Evolutionary conservation across 1,140 invertebrate species (phyloP).

Genomic region (Pararge aegeria): DNA sequence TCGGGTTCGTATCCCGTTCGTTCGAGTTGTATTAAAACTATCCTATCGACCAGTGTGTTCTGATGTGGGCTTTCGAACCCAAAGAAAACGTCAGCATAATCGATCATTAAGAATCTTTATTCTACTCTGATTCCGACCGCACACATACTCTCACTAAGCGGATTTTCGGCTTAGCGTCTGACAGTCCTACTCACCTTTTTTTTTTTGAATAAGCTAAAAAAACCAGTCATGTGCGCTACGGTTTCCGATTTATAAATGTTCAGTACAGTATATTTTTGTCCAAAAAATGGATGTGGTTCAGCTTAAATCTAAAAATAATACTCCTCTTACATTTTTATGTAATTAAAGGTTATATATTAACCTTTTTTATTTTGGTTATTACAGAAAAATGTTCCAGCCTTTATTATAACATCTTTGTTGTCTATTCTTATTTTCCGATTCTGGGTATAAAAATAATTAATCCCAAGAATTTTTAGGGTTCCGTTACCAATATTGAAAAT

Average conservation of each 20-base stretch:
- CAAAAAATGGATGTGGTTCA: too few relatives aligned
- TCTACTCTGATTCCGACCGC: slow-evolving; percentile 62
- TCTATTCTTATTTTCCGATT: too few relatives aligned
- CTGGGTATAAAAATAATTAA: too few relatives aligned
- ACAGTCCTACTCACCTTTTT: slow-evolving; percentile 62
- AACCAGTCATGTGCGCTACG: slow-evolving; percentile 13
- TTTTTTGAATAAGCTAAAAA: slow-evolving; percentile 69
- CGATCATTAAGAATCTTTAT: slow-evolving; percentile 53
- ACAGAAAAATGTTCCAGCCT: too few relatives aligned
- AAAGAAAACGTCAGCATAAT: slow-evolving; percentile 13
- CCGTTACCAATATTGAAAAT: too few relatives aligned
- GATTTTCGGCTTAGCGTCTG: slow-evolving; percentile 72
- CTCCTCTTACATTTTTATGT: too few relatives aligned
- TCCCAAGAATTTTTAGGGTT: too few relatives aligned
- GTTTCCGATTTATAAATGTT: background rate
- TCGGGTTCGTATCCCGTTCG: background rate
- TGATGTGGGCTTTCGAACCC: slow-evolving; percentile 8
- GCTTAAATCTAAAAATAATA: too few relatives aligned
- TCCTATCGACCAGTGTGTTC: background rate
- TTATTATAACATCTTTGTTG: too few relatives aligned
- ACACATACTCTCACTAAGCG: slow-evolving; percentile 62
- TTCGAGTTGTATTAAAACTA: background rate
- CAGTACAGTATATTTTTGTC: background rate
- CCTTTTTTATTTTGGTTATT: too few relatives aligned
- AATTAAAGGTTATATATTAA: too few relatives aligned